Evolutionary conservation across 2,888 invertebrate species (phyloP), one percentile per base, ranked within the genome.

Genomic region (Yponomeuta cagnagella): DNA sequence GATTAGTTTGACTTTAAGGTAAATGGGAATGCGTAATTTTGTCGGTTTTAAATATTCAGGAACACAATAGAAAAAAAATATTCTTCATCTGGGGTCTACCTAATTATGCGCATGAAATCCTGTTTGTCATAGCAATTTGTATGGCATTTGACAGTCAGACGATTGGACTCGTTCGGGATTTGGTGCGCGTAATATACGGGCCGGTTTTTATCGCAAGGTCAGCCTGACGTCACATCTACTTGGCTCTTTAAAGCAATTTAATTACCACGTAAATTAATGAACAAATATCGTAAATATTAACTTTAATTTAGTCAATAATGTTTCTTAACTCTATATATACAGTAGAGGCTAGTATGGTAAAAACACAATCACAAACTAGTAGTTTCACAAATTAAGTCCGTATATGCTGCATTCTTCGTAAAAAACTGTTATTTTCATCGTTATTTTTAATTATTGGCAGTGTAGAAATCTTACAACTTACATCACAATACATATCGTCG

Each of bases 291-390:
- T 30, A 63, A 63, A 63, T 63, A n/a, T 48, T 48, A 43, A 23
- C 15, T 68, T 43, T 48, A 52, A 48, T 68, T 68, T 52, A 31
- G 48, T 23, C 68, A 52, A 23, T 68, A 68, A 15, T 48, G 23
- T 43, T 23, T 48, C 68, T 68, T 68, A 68, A 68, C 52, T 68
- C 43, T 43, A 68, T 68, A 31, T 68, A 2, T 68, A 48, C 48
- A 68, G 10, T 68, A 58, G 9, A n/a, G 10, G 23, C 68, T 68
- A 52, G 23, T 37, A 2, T 58, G 68, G 48, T 52, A 68, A 52
- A 9, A 43, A 31, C 12, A 58, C 52, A 31, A 10, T 31, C 33
- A 10, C 33, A 65, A 31, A 68, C 8, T 43, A 43, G 43, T 43
- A 33, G 33, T 33, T 33, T 43, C 43, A 43, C 43, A 43, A 43